Evolutionary conservation across 1,140 invertebrate genomes (phyloP).

Genomic region (Bombyx mandarina): DNA sequence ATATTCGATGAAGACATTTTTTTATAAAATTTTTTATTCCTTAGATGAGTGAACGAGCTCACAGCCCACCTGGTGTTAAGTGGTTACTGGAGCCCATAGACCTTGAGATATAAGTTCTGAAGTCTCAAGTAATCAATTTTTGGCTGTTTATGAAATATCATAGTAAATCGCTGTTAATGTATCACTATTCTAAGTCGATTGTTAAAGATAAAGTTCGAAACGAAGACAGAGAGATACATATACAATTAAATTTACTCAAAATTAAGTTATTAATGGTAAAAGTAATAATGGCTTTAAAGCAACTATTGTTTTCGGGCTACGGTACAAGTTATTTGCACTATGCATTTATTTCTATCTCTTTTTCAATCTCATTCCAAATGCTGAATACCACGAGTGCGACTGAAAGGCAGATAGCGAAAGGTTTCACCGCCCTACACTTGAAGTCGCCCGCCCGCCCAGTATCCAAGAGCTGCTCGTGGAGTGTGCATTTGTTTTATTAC

Average conservation of each 20-base stretch:
- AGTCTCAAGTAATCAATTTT: too few species aligned
- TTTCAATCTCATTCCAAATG: slow-evolving; percentile 23
- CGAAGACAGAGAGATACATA: background rate
- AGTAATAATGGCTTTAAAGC: background rate
- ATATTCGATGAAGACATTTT: background rate
- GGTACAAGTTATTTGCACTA: slow-evolving; percentile 14
- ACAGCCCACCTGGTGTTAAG: too few species aligned
- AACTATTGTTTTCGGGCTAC: background rate
- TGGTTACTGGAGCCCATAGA: background rate
- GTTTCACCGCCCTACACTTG: slow-evolving; percentile 37
- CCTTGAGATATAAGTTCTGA: too few species aligned
- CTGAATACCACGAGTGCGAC: slow-evolving; percentile 23
- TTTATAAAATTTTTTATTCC: background rate
- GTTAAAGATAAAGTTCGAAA: background rate
- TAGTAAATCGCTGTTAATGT: too few species aligned
- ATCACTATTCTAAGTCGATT: too few species aligned
- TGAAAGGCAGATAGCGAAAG: slow-evolving; percentile 37
- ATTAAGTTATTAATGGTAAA: too few species aligned
- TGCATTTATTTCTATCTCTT: slow-evolving; percentile 30
- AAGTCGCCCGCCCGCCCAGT: slow-evolving; percentile 62
- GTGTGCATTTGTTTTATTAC: too few species aligned
- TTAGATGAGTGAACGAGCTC: background rate
- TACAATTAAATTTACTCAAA: too few species aligned
- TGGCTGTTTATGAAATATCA: too few species aligned
- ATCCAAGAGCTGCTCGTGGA: slow-evolving; percentile 31